Percentiles rank a stretch among this genome's conserved stretches.
phyloP scores from a whole-genome alignment of 2,888 invertebrate species.

The Atethmia centrago region DNA sequence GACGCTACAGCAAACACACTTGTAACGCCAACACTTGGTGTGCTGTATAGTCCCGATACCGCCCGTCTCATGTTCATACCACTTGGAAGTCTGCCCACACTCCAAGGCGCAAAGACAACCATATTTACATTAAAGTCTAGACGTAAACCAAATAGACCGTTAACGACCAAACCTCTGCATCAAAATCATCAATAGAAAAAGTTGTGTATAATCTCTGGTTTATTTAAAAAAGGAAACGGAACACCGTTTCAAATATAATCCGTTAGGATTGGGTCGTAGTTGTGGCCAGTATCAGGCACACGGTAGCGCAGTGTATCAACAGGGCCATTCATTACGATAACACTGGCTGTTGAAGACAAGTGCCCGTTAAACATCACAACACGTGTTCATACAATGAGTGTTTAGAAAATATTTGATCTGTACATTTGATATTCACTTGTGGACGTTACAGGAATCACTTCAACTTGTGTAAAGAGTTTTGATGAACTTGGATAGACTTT shows the following conservation, averaged over 20 bases:
- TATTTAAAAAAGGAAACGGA: slow-evolving; percentile 49
- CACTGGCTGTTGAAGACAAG: slow-evolving; percentile 70
- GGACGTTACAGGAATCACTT: slow-evolving; percentile 56
- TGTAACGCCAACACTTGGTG: slow-evolving; percentile 51
- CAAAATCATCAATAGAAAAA: slow-evolving; percentile 20
- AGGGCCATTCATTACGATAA: slow-evolving; percentile 70
- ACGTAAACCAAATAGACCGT: slow-evolving; percentile 52
- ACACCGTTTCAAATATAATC: slow-evolving; percentile 51
- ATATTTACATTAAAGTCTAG: slow-evolving; percentile 56
- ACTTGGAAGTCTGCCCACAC: slow-evolving; percentile 63
- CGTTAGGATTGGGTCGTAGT: slow-evolving; percentile 47
- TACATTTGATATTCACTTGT: slow-evolving; percentile 65
- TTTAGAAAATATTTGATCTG: slow-evolving; percentile 77
- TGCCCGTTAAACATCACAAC: slow-evolving; percentile 67
- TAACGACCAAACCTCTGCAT: slow-evolving; percentile 20
- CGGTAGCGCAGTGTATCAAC: slow-evolving; percentile 70
- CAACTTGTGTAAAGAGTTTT: slow-evolving; percentile 43
- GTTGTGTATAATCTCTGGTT: slow-evolving; percentile 42
- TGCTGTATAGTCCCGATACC: slow-evolving; percentile 50
- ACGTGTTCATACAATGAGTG: slow-evolving; percentile 72
- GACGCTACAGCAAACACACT: slow-evolving; percentile 51
- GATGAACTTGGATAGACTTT: slow-evolving; percentile 50
- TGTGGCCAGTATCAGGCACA: slow-evolving; percentile 59
- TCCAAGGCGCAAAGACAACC: slow-evolving; percentile 28
- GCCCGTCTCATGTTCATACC: slow-evolving; percentile 43